phyloP scores from a whole-genome alignment of 2,797 vertebrate species.

The Anguilla marmorata region DNA sequence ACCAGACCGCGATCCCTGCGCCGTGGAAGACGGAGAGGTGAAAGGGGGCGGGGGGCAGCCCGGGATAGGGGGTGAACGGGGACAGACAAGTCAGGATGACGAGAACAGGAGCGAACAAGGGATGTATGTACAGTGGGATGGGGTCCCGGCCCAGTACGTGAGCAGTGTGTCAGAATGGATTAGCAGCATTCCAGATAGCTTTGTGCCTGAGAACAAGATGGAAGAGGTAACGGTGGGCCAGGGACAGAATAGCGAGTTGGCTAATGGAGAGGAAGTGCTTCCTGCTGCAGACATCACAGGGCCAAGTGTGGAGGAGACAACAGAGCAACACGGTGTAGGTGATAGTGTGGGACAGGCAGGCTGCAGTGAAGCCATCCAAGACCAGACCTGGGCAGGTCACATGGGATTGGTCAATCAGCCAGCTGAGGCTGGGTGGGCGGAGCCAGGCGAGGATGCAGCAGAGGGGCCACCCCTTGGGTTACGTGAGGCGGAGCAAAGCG shows the following conservation, averaged over 20 bases:
- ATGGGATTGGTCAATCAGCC: slow-evolving; percentile 28
- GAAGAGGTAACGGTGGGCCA: slow-evolving; percentile 67
- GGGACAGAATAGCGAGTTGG: slow-evolving; percentile 60
- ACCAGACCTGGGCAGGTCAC: slow-evolving; percentile 12
- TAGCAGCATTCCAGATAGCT: slow-evolving; percentile 55
- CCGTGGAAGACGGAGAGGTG: slow-evolving; percentile 40
- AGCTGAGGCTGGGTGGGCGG: slow-evolving; percentile 12
- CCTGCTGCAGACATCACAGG: slow-evolving; percentile 37
- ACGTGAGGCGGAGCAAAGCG: not conserved
- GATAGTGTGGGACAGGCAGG: slow-evolving; percentile 28
- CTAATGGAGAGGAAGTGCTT: slow-evolving; percentile 60
- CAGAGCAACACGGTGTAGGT: slow-evolving; percentile 26
- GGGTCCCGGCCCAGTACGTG: not conserved
- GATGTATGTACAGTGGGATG: slow-evolving; percentile 35
- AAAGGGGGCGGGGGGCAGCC: slow-evolving; percentile 41
- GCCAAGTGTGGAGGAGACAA: slow-evolving; percentile 10
- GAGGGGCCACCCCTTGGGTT: not conserved
- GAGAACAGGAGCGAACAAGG: slow-evolving; percentile 46
- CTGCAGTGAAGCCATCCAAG: slow-evolving; percentile 8
- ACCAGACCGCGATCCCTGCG: slow-evolving; percentile 59
- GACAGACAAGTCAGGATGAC: slow-evolving; percentile 60
- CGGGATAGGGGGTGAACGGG: slow-evolving; percentile 71
- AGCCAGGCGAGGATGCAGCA: not conserved
- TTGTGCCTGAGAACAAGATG: slow-evolving; percentile 69
- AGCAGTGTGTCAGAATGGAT: slow-evolving; percentile 48